Conservation (phyloP, 1,140 invertebrate genomes). For the Chrysoperla carnea region DNA sequence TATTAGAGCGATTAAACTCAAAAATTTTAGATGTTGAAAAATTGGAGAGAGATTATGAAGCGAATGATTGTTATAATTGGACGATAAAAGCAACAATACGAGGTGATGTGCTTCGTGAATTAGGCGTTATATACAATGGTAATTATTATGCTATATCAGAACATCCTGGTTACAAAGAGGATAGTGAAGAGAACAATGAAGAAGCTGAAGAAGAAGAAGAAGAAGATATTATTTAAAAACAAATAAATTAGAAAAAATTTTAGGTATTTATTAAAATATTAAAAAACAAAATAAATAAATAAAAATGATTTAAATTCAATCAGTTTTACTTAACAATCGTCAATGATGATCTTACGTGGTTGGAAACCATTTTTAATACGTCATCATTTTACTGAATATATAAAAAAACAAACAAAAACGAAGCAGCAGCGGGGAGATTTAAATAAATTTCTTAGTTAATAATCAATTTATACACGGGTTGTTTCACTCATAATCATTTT, state of each 20-base stretch:
- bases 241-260: constrained; percentile 1
- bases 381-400: too few relatives aligned
- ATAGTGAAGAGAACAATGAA: constrained; percentile 63
- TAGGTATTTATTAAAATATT: background rate
- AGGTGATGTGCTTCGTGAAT: constrained; percentile 71
- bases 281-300: background rate
- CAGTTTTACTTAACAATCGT: background rate
- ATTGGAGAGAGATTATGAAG: constrained; percentile 75
- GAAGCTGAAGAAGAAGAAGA: constrained; percentile 65
- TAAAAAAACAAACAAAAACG: too few relatives aligned
- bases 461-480: too few relatives aligned
- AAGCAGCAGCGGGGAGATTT: too few relatives aligned
- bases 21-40: constrained; percentile 87
- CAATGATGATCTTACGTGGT: background rate
- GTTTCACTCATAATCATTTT: too few relatives aligned
- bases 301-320: background rate
- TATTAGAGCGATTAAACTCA: constrained; percentile 75
- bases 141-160: constrained; percentile 91
- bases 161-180: constrained; percentile 79
- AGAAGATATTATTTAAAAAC: constrained; percentile 55
- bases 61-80: constrained; percentile 76
- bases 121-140: constrained; percentile 87
- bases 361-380: background rate
- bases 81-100: constrained; percentile 73
- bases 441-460: too few relatives aligned